Conservation (phyloP, 2,113 vertebrate species). For the Meles meles region DNA sequence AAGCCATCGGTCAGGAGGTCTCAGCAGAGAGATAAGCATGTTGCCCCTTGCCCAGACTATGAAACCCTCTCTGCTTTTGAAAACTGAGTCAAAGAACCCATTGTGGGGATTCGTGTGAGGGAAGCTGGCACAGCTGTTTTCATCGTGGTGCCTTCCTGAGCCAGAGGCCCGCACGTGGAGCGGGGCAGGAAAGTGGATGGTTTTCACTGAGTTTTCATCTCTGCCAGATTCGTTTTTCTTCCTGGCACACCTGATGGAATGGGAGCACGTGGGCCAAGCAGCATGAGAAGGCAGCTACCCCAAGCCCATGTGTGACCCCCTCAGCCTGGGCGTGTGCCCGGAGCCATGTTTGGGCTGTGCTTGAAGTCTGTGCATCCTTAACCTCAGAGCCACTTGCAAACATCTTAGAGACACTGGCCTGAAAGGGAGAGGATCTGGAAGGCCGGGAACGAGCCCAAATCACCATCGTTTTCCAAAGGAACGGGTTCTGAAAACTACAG, state of each 20-base stretch:
- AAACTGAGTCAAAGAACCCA: neutral
- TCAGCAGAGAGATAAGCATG: neutral
- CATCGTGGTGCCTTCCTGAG: neutral
- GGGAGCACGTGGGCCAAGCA: neutral
- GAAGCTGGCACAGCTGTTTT: neutral
- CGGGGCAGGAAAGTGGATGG: neutral
- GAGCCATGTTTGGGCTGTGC: neutral
- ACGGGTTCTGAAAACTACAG: neutral
- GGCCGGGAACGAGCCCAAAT: neutral
- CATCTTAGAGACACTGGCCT: neutral
- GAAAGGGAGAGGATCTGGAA: neutral
- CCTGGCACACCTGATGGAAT: neutral
- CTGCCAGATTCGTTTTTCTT: neutral
- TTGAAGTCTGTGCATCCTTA: neutral
- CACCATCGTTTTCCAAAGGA: neutral
- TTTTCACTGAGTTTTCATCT: neutral
- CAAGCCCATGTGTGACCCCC: neutral
- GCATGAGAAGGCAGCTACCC: neutral
- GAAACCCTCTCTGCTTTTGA: neutral
- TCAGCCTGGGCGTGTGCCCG: accelerated
- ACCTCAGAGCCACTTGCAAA: neutral
- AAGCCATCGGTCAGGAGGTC: neutral
- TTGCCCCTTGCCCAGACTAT: neutral
- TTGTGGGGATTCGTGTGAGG: neutral
- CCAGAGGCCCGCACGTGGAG: neutral